Evolutionary conservation across 1,140 invertebrate species (phyloP), one percentile per base, ranked within the genome.

Genomic region (Megalopta genalis): DNA sequence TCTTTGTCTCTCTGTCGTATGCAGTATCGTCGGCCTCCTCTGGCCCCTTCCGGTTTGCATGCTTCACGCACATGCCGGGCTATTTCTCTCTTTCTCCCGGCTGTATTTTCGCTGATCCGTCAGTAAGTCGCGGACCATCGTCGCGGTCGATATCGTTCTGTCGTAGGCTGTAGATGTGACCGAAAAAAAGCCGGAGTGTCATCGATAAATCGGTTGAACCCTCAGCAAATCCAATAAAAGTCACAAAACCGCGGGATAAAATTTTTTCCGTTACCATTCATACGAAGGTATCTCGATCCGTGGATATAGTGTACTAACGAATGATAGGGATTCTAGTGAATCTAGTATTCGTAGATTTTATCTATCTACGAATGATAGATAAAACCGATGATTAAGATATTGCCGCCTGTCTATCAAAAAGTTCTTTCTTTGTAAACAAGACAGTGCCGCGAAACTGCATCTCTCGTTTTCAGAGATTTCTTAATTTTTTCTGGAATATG

Each of bases 81-180:
- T 83, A 77, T 81, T 70, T 71, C 67, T 62, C 79, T 77, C 59
- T 83, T 71, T 64, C 80, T 69, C 46, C 8, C n/a, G 60, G 32
- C 75, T 57, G 63, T 80, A 69, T 84, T 80, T 77, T 81, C 86
- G 60, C 57, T 64, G 60, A 70, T 70, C 67, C 72, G 81, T 78
- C 79, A 86, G 86, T 87, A 77, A 78, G 66, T 81, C 62, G 79
- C 67, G 63, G 63, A 57, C 80, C 39, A 66, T 73, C 80, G 77
- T 70, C 70, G 74, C 74, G 80, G 66, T 74, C 68, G 77, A 57
- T 74, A 72, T 32, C 16, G 27, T 62, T 69, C 49, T 21, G 25
- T 42, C 18, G 57, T 25, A 25, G 54, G 49, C 16, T 32, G 65
- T 77, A 62, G 25, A 69, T 69, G 65, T 62, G 54, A 67, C 32